These are phyloP conservation scores for Galbula dea DNA, from an alignment of 2,113 vertebrate species.

Conservation along the genomic window DNA sequence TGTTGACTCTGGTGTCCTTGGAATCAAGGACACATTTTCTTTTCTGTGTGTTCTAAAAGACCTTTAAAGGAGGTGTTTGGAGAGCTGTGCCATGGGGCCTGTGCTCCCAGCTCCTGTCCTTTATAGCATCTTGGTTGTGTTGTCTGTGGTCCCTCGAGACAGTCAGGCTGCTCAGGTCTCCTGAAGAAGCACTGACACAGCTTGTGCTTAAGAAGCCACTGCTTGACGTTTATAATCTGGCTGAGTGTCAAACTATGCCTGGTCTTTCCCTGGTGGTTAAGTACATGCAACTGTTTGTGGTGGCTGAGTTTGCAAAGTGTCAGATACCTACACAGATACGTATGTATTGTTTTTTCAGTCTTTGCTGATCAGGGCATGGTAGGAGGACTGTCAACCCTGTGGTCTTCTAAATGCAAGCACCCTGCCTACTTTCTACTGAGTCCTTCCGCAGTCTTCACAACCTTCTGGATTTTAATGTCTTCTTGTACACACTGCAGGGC, in stretches of 20 bases:
- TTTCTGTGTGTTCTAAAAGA: background rate
- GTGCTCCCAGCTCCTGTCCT: background rate
- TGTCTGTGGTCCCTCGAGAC: background rate
- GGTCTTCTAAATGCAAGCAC: fast-evolving
- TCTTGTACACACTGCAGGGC: background rate
- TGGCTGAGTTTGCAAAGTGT: background rate
- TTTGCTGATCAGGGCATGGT: background rate
- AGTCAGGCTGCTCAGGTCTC: background rate
- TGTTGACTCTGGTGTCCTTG: background rate
- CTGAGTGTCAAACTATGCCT: background rate
- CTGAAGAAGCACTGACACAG: background rate
- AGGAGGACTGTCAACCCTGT: background rate
- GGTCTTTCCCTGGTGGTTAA: background rate
- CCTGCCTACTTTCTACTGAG: background rate
- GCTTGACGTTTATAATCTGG: background rate
- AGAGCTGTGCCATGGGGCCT: background rate
- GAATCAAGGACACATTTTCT: background rate
- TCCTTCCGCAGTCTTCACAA: background rate
- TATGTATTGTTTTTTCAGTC: background rate
- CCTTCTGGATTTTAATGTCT: background rate
- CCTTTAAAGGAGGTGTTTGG: background rate
- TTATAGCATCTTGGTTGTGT: background rate
- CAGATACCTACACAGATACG: background rate
- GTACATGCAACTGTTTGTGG: background rate
- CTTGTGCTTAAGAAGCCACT: background rate